These are phyloP conservation scores for Neogale vison DNA, from an alignment of 2,113 vertebrate species.

Conservation along the genomic window DNA sequence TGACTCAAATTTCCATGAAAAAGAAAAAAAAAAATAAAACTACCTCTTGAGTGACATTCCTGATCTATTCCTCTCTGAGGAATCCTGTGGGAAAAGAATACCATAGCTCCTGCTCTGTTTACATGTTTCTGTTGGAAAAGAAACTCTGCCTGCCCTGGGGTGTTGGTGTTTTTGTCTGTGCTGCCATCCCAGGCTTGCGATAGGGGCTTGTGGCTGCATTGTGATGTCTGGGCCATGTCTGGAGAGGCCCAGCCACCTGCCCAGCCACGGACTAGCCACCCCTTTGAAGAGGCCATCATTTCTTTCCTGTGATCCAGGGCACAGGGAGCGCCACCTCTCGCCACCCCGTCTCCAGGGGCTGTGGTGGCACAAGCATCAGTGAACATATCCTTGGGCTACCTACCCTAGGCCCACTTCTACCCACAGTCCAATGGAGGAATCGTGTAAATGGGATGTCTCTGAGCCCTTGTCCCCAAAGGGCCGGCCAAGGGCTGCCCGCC, in stretches of 20 bases:
- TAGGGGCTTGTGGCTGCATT: slow-evolving; percentile 63
- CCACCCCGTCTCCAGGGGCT: not conserved
- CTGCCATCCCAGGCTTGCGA: slow-evolving; percentile 54
- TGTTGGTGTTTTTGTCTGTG: slow-evolving; percentile 64
- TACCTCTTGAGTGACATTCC: slow-evolving; percentile 94
- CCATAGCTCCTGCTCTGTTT: slow-evolving; percentile 83
- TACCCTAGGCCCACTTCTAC: not conserved
- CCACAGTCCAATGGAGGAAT: slow-evolving; percentile 58
- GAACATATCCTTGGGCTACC: not conserved
- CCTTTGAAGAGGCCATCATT: slow-evolving; percentile 8
- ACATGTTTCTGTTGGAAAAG: slow-evolving; percentile 51
- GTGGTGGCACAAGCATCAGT: not conserved
- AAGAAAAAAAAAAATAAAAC: slow-evolving; percentile 88
- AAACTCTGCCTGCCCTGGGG: slow-evolving; percentile 45
- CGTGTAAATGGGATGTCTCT: slow-evolving; percentile 66
- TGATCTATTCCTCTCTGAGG: slow-evolving; percentile 85
- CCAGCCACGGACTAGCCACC: not conserved
- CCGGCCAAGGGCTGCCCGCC: slow-evolving; percentile 73
- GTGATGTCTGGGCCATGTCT: slow-evolving; percentile 69
- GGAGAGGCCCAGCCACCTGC: slow-evolving; percentile 56
- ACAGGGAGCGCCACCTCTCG: not conserved
- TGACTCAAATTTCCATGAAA: slow-evolving; percentile 89
- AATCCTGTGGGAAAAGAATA: slow-evolving; percentile 84
- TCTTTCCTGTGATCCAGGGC: not conserved
- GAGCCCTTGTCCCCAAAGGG: slow-evolving; percentile 76